phyloP scores from a whole-genome alignment of 2,113 vertebrate genomes.

The Microtus oregoni region DNA sequence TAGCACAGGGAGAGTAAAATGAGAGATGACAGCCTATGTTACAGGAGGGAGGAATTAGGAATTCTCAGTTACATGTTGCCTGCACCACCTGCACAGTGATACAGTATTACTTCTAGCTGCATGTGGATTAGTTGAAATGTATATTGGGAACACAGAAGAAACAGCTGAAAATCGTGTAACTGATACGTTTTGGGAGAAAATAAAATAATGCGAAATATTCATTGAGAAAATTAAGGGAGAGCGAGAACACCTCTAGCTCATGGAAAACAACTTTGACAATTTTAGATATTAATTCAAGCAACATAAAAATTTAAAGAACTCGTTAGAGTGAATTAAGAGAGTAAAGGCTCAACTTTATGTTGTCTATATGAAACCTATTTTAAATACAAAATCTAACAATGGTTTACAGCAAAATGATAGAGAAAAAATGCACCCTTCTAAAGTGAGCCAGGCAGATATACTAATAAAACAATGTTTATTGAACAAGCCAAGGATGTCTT shows the following conservation, averaged over 20 bases:
- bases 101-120: not conserved
- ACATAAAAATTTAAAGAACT: not conserved
- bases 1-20: not conserved
- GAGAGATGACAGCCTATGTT: too few species aligned
- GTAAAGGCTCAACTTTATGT: not conserved
- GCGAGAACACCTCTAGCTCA: not conserved
- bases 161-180: not conserved
- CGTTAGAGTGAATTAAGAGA: not conserved
- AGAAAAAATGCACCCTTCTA: not conserved
- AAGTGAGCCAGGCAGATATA: not conserved
- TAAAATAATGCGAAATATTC: not conserved
- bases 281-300: not conserved
- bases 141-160: not conserved
- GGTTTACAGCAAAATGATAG: not conserved
- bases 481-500: not conserved
- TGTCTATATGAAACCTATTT: not conserved
- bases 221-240: not conserved
- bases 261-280: not conserved
- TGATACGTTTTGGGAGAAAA: not conserved
- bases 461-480: not conserved
- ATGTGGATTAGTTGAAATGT: not conserved
- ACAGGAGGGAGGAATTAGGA: not conserved
- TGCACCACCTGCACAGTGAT: not conserved
- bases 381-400: conserved; percentile 1
- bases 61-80: not conserved